These are phyloP conservation scores for Aphodius granarius DNA, from an alignment of 2,888 invertebrate species.

Conservation along the genomic window DNA sequence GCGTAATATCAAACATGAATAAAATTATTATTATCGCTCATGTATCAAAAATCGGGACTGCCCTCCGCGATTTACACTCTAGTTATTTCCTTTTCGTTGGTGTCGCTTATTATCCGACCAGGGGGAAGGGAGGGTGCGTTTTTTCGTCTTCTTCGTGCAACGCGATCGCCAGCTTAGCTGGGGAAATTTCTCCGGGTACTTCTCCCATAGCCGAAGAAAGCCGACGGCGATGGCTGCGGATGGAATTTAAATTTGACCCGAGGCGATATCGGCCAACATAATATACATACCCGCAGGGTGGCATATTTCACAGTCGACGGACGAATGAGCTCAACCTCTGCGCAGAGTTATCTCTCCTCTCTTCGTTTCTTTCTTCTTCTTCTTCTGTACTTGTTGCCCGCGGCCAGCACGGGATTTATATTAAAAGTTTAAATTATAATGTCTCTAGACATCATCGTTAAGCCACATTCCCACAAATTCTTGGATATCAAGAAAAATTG, in stretches of 20 bases:
- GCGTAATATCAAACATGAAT: no score
- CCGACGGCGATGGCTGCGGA: constrained; percentile 21
- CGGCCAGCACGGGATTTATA: constrained; percentile 51
- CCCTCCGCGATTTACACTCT: neutral
- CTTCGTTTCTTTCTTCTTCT: no score
- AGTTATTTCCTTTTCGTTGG: neutral
- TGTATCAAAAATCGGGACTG: neutral
- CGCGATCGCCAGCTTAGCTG: constrained; percentile 8
- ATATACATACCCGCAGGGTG: constrained; percentile 48
- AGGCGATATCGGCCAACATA: constrained; percentile 45
- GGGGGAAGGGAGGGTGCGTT: neutral
- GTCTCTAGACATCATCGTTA: constrained; percentile 20
- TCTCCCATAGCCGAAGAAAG: constrained; percentile 37
- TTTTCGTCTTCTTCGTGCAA: constrained; percentile 7
- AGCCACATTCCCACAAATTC: neutral
- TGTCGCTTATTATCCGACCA: neutral
- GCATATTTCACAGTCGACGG: constrained; percentile 50
- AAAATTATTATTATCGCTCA: neutral
- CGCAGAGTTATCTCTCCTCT: constrained; percentile 41
- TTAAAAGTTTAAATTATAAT: constrained; percentile 47
- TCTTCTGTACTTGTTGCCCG: constrained; percentile 49
- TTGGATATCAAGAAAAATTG: no score
- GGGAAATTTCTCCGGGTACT: constrained; percentile 38
- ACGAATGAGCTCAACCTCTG: constrained; percentile 46
- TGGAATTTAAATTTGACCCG: constrained; percentile 47